Evolutionary conservation across 2,113 vertebrate species (phyloP).

Genomic region (Callionymus lyra): DNA sequence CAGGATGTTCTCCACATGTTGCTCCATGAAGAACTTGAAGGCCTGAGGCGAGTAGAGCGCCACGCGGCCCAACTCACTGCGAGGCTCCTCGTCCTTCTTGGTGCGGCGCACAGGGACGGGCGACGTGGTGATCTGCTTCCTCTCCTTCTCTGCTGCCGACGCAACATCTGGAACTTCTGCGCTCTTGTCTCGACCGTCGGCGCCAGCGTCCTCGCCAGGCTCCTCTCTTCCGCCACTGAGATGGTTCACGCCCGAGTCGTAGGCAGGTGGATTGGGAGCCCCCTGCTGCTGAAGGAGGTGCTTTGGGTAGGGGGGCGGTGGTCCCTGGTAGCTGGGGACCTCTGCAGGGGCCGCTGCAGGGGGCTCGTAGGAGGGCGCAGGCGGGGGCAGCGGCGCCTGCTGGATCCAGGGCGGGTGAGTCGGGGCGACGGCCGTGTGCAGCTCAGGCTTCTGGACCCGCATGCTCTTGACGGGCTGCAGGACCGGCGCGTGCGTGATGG

Average conservation of each 20-base stretch:
- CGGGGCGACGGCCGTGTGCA: constrained; percentile 91
- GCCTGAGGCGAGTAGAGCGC: constrained; percentile 92
- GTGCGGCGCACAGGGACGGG: constrained; percentile 88
- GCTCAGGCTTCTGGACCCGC: constrained; percentile 86
- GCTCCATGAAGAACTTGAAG: constrained; percentile 99
- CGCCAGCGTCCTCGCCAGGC: constrained; percentile 49
- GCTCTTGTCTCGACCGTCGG: constrained; percentile 54
- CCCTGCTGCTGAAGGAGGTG: constrained; percentile 80
- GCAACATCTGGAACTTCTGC: constrained; percentile 39
- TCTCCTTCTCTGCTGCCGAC: constrained; percentile 76
- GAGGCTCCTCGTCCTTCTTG: constrained; percentile 83
- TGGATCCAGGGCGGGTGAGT: constrained; percentile 88
- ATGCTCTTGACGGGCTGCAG: constrained; percentile 93
- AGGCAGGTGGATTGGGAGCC: constrained; percentile 53
- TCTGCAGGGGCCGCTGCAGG: constrained; percentile 34
- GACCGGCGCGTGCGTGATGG: constrained; percentile 89
- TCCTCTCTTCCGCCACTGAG: constrained; percentile 38
- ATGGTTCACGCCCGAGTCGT: constrained; percentile 40
- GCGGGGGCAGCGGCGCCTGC: constrained; percentile 35
- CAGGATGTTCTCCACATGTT: constrained; percentile 95
- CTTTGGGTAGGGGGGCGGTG: constrained; percentile 86
- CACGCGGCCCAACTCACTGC: constrained; percentile 80
- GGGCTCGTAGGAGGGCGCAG: constrained; percentile 53
- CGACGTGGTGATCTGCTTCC: constrained; percentile 93
- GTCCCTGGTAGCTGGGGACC: constrained; percentile 71